phyloP scores from a whole-genome alignment of 2,113 vertebrate genomes.

The Psilopsiagon aymara region DNA sequence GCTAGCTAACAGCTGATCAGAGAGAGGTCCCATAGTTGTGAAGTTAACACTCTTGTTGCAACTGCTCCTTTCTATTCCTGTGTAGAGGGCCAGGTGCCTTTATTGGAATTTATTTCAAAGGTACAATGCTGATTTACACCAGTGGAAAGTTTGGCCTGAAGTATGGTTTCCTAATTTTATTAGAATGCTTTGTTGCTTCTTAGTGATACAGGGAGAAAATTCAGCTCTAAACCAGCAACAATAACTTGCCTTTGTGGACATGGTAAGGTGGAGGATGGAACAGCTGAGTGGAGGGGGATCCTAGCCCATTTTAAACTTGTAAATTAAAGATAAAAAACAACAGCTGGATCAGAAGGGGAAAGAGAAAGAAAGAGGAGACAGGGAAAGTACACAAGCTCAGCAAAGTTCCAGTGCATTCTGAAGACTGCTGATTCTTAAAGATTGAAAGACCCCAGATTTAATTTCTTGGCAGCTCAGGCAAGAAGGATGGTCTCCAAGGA shows the following conservation, averaged over 20 bases:
- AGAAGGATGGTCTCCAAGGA: slow-evolving; percentile 26
- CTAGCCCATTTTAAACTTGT: not conserved
- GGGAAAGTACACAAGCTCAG: not conserved
- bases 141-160: not conserved
- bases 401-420: slow-evolving; percentile 2
- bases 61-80: not conserved
- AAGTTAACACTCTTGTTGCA: not conserved
- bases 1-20: not conserved
- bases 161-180: not conserved
- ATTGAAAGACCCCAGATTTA: slow-evolving; percentile 55
- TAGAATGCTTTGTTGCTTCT: not conserved
- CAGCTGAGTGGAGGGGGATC: not conserved
- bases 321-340: not conserved
- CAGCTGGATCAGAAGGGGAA: not conserved
- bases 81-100: not conserved
- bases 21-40: not conserved
- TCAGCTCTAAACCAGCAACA: not conserved
- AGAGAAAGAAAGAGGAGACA: not conserved
- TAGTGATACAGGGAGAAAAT: not conserved
- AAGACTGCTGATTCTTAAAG: slow-evolving; percentile 53
- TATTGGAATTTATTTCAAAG: not conserved
- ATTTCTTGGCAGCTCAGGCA: slow-evolving; percentile 34
- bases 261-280: not conserved
- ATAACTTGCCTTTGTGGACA: not conserved
- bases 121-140: not conserved